Evolutionary conservation across 2,888 invertebrate species (phyloP), one percentile per base, ranked within the genome.

Genomic region (Apodemia zela): DNA sequence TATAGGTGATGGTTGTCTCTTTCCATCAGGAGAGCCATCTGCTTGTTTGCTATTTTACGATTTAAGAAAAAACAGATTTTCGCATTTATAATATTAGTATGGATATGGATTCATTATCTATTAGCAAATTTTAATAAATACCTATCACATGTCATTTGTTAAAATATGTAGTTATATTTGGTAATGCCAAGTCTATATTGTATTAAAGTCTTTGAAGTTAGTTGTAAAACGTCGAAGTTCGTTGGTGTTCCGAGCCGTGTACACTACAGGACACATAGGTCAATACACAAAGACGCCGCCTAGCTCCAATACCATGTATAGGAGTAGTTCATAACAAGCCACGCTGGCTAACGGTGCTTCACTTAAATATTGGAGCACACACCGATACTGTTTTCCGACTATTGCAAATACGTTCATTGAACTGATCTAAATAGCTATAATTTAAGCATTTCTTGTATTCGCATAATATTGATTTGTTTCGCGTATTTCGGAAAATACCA

Each of bases 231-330:
- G 80, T 73, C 73, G 38, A 81, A 81, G 80, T 79, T 84, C 84
- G 76, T 75, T 77, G 75, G 78, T 80, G 78, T 79, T 75, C 72
- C 75, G 68, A 72, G 73, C 87, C 85, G 81, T 86, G 84, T 54
- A 54, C 54, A 42, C 10, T 42, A 17, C 21, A 11, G 25, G 21
- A 13, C 11, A 25, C 54, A 54, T 76, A 86, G 89, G 87, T 87
- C 87, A 87, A 87, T 84, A 81, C 83, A 83, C 87, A 89, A 87
- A 87, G 84, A 77, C 76, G 79, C 87, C 89, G 87, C 82, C 71
- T 65, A 33, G 38, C 35, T 38, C 25, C 58, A 42, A 79, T 73
- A 66, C 72, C 73, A 73, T 75, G 76, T 74, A 72, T 69, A 71
- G 72, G 71, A 67, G 66, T 66, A 58, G 68, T 65, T 68, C 69